Conservation (phyloP, 2,113 vertebrate species). For the Amblyornis subalaris region DNA sequence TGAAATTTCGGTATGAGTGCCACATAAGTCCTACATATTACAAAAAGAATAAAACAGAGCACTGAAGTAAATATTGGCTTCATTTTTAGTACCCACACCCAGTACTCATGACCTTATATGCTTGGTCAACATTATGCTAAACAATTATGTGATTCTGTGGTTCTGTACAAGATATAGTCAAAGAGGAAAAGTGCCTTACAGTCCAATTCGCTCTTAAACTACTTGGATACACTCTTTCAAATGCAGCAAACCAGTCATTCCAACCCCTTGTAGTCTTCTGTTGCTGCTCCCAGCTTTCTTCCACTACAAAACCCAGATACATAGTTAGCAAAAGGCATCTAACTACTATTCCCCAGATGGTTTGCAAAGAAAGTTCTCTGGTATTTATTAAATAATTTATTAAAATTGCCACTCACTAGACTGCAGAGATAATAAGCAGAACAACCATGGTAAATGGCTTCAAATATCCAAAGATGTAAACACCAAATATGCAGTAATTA, state of each 20-base stretch:
- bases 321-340: background rate
- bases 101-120: background rate
- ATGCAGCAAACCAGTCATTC: background rate
- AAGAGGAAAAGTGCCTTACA: background rate
- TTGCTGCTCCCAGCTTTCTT: rapidly evolving
- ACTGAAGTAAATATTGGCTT: background rate
- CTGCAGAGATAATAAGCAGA: background rate
- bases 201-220: background rate
- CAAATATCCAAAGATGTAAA: constrained; percentile 10
- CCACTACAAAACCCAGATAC: background rate
- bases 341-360: background rate
- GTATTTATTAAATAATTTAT: constrained; percentile 13
- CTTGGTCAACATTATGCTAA: background rate
- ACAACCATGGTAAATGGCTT: background rate
- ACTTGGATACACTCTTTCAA: background rate
- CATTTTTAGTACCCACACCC: background rate
- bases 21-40: background rate
- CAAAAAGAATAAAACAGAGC: background rate
- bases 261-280: background rate
- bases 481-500: background rate
- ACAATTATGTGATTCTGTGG: background rate
- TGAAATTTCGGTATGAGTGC: background rate
- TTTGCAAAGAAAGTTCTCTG: background rate
- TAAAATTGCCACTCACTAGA: background rate
- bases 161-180: background rate